Percentiles rank a stretch among this genome's conserved stretches.
Conservation (phyloP, 2,888 invertebrate genomes). For the Lasioglossum leucozonium region DNA sequence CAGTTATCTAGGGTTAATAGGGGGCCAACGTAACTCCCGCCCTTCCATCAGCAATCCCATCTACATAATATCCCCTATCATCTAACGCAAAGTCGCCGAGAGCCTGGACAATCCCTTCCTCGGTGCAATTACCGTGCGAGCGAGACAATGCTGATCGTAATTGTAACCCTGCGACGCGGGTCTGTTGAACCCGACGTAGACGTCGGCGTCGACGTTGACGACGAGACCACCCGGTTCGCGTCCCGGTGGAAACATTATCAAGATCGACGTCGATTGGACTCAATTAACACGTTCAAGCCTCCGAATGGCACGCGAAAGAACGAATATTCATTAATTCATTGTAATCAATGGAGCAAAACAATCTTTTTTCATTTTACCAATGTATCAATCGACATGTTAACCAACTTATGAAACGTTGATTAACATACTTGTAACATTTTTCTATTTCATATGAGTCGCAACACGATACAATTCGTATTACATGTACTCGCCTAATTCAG, state of each 20-base stretch:
- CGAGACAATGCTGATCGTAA: conserved; percentile 1
- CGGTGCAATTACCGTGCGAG: conserved; percentile 3
- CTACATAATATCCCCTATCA: conserved; percentile 8
- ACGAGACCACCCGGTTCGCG: conserved; percentile 36
- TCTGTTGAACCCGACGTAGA: background rate
- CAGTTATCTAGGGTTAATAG: background rate
- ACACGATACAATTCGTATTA: too few relatives aligned
- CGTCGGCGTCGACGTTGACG: conserved; percentile 2
- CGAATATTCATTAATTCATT: background rate
- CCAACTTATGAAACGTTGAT: too few relatives aligned
- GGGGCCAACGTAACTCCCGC: background rate
- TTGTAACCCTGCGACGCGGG: conserved; percentile 5
- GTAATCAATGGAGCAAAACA: background rate
- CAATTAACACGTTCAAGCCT: conserved; percentile 50
- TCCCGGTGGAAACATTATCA: conserved; percentile 20
- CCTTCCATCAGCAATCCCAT: background rate
- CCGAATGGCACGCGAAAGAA: background rate
- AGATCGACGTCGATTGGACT: conserved; percentile 49
- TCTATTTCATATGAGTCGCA: too few relatives aligned
- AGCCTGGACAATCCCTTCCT: background rate
- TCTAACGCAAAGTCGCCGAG: background rate
- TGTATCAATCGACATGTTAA: too few relatives aligned
- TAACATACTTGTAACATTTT: too few relatives aligned
- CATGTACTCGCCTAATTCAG: too few relatives aligned
- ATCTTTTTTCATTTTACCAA: background rate